phyloP scores from a whole-genome alignment of 2,888 invertebrate genomes.

The Parnassius orleans region DNA sequence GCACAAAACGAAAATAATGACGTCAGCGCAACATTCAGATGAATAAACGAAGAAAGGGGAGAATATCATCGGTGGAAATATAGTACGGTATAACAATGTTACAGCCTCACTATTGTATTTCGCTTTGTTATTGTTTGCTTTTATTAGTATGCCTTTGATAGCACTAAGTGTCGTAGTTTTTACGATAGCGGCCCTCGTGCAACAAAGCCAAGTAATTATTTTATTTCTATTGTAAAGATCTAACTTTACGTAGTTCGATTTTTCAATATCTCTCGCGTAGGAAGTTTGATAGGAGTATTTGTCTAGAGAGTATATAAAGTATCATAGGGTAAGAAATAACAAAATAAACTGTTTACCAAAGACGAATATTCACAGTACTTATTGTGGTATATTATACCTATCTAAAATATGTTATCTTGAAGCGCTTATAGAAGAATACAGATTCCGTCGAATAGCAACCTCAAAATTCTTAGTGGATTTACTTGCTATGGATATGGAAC shows the following conservation, averaged over 20 bases:
- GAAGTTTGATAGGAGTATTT: no score
- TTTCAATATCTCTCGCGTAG: slow-evolving; percentile 24
- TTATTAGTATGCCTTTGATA: slow-evolving; percentile 67
- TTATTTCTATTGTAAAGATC: slow-evolving; percentile 35
- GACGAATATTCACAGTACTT: no score
- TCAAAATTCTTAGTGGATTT: slow-evolving; percentile 18
- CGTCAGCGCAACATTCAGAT: slow-evolving; percentile 30
- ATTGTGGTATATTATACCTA: no score
- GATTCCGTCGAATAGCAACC: slow-evolving; percentile 13
- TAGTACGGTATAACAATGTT: slow-evolving; percentile 43
- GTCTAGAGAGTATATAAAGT: no score
- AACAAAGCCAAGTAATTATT: slow-evolving; percentile 50
- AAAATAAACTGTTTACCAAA: no score
- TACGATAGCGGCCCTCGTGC: slow-evolving; percentile 44
- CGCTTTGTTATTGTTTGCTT: slow-evolving; percentile 58
- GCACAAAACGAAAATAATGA: slow-evolving; percentile 26
- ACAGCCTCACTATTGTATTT: slow-evolving; percentile 47
- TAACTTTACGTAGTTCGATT: slow-evolving; percentile 25
- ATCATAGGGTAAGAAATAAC: no score
- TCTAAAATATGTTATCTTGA: neutral
- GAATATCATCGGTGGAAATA: slow-evolving; percentile 37
- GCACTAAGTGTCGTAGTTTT: slow-evolving; percentile 62
- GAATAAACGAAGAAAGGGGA: slow-evolving; percentile 34
- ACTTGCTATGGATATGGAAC: slow-evolving; percentile 15
- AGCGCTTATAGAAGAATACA: neutral